Conservation (phyloP, 2,888 invertebrate species). For the Petrophora chlorosata region DNA sequence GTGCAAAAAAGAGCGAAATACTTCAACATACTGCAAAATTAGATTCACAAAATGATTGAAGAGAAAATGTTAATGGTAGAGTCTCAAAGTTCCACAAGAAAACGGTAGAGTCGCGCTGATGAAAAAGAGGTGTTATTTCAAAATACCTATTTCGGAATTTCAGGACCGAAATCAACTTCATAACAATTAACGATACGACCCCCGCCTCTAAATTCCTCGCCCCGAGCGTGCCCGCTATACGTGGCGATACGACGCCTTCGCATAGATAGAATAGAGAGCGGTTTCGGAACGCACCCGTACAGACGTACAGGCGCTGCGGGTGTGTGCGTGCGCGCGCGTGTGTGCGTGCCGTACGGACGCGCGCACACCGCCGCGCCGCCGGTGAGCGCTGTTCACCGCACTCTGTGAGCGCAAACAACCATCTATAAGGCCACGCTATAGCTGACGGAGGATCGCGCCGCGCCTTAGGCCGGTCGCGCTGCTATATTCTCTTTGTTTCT, state of each 20-base stretch:
- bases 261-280: conserved; percentile 85
- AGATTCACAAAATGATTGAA: conserved; percentile 26
- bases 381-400: conserved; percentile 85
- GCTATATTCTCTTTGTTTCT: conserved; percentile 52
- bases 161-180: conserved; percentile 84
- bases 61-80: conserved; percentile 8
- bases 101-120: conserved; percentile 43
- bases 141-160: conserved; percentile 83
- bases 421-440: conserved; percentile 85
- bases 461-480: conserved; percentile 66
- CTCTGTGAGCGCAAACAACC: conserved; percentile 85
- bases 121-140: conserved; percentile 81
- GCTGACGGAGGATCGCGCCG: conserved; percentile 77
- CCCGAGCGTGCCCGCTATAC: conserved; percentile 83
- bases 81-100: conserved; percentile 1
- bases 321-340: conserved; percentile 50
- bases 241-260: conserved; percentile 83
- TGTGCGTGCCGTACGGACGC: conserved; percentile 60
- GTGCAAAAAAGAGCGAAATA: too few species aligned
- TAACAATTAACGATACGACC: conserved; percentile 84
- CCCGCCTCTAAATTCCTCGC: conserved; percentile 84
- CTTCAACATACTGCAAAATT: conserved; percentile 31
- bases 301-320: conserved; percentile 41
- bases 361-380: conserved; percentile 71
- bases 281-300: conserved; percentile 83